Evolutionary conservation across 2,113 vertebrate genomes (phyloP).

Genomic region (Daphoenositta chrysoptera): DNA sequence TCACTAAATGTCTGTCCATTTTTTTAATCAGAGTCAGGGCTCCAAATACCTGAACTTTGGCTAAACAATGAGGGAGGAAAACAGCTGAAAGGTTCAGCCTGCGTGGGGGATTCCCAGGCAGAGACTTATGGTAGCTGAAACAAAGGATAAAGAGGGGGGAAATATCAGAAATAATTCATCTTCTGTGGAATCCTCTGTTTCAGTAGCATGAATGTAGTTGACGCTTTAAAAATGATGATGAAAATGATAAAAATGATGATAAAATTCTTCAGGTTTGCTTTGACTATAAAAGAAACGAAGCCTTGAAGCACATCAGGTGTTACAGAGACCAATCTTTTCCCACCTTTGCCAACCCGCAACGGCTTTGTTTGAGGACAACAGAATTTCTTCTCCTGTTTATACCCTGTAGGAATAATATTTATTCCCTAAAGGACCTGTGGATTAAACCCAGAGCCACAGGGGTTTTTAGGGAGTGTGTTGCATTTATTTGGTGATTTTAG

Average conservation of each 20-base stretch:
- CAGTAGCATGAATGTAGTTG: not conserved
- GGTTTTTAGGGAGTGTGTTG: not conserved
- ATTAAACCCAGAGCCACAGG: not conserved
- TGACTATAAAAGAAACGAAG: not conserved
- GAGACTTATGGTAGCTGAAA: not conserved
- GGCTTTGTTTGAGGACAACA: not conserved
- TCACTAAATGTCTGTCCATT: too few relatives aligned
- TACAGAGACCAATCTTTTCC: not conserved
- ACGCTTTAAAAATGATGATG: not conserved
- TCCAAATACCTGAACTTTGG: not conserved
- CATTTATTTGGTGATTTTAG: not conserved
- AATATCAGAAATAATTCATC: not conserved
- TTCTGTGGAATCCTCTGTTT: not conserved
- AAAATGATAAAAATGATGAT: too few relatives aligned
- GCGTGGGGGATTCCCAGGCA: not conserved
- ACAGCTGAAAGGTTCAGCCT: not conserved
- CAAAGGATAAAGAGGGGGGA: not conserved
- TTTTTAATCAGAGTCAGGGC: fast-evolving
- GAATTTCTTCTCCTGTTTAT: not conserved
- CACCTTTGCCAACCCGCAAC: not conserved
- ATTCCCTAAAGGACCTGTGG: not conserved
- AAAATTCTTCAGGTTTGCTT: not conserved
- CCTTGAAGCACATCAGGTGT: not conserved
- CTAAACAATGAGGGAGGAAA: not conserved
- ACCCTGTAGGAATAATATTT: not conserved